Percentiles rank a stretch among this genome's conserved stretches.
Conservation (phyloP, 2,888 invertebrate genomes). For the Cantharis flavilabris region DNA sequence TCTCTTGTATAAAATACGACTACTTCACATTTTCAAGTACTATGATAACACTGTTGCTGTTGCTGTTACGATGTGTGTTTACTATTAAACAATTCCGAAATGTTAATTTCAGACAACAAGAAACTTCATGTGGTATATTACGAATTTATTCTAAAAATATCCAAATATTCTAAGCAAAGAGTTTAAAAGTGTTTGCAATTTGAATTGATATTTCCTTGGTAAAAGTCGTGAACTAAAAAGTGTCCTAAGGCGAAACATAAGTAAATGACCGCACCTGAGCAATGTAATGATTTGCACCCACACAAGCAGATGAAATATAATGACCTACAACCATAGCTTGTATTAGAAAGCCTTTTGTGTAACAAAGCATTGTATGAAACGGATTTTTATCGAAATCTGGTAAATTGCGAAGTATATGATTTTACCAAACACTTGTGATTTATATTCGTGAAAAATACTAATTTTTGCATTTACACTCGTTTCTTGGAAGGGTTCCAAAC, state of each 20-base stretch:
- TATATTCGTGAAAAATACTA: neutral
- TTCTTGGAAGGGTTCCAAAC: neutral
- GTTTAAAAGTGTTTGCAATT: neutral
- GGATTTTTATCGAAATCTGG: neutral
- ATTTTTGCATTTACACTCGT: no score
- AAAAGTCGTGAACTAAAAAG: constrained; percentile 24
- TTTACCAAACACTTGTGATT: neutral
- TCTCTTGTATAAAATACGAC: neutral
- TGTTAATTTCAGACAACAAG: neutral
- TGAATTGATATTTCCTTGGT: constrained; percentile 9
- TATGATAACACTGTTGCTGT: neutral
- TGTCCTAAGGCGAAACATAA: constrained; percentile 21
- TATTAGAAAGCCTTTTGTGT: constrained; percentile 12
- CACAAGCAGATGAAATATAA: constrained; percentile 27
- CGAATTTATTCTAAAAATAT: neutral
- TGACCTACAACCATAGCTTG: constrained; percentile 23
- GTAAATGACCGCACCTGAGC: constrained; percentile 30
- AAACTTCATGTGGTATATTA: neutral
- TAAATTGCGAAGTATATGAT: neutral
- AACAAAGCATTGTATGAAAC: constrained; percentile 13
- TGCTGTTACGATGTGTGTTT: neutral
- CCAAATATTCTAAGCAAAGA: neutral
- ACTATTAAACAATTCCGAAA: neutral
- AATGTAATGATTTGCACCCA: constrained; percentile 31
- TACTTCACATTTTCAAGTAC: neutral